These are phyloP conservation scores for Crotalus tigris DNA, from an alignment of 2,113 vertebrate species.

Conservation along the genomic window DNA sequence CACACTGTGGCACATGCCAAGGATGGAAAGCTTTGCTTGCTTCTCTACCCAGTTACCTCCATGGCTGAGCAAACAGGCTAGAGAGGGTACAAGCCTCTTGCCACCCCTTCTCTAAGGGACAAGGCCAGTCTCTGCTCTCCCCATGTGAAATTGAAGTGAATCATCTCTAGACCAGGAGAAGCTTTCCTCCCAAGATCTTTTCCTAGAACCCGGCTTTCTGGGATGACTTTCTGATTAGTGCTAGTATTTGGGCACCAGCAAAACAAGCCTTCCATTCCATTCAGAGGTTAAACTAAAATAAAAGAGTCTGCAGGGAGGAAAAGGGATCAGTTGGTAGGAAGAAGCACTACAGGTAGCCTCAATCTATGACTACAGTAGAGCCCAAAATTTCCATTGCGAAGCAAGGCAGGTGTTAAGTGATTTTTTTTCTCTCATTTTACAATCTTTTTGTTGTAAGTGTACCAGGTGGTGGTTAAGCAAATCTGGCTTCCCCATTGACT, in stretches of 20 bases:
- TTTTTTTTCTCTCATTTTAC: no score
- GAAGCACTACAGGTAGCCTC: not conserved
- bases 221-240: no score
- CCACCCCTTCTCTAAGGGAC: not conserved
- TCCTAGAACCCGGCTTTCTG: no score
- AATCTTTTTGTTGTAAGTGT: no score
- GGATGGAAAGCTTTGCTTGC: not conserved
- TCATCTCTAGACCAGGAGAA: not conserved
- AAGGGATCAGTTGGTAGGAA: not conserved
- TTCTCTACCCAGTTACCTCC: not conserved
- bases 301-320: no score
- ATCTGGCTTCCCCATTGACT: no score
- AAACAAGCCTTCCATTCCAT: not conserved
- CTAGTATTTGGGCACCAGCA: not conserved
- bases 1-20: not conserved
- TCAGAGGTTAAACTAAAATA: not conserved
- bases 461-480: no score
- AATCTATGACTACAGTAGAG: no score
- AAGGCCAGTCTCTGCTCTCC: not conserved
- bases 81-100: not conserved
- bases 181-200: no score
- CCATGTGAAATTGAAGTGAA: not conserved
- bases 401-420: no score
- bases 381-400: no score
- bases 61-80: not conserved